These are phyloP conservation scores for Bombylius major DNA, from an alignment of 2,888 invertebrate genomes.

Conservation along the genomic window DNA sequence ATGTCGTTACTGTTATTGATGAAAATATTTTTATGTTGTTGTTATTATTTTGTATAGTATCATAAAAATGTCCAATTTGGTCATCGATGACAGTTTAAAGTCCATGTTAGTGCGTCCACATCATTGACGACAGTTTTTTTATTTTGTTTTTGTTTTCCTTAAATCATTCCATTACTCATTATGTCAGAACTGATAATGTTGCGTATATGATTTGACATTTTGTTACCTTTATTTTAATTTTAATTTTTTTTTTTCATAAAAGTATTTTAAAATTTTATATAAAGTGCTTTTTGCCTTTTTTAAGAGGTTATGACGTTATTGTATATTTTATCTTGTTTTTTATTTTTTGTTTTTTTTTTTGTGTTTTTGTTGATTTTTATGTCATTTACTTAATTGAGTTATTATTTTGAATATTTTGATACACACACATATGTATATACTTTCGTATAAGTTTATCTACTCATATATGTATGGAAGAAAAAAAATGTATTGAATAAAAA, in stretches of 20 bases:
- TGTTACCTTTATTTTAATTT: neutral
- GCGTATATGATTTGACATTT: conserved; percentile 20
- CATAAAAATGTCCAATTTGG: neutral
- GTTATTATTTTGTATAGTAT: no score
- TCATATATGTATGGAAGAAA: no score
- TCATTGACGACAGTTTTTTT: neutral
- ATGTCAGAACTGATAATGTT: conserved; percentile 37
- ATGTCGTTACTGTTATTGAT: no score
- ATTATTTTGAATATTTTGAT: neutral
- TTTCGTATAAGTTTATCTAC: no score
- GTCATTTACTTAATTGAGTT: conserved; percentile 1
- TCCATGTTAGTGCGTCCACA: neutral
- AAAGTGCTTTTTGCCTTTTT: no score
- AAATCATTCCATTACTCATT: conserved; percentile 29
- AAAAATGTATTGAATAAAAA: no score
- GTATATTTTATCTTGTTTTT: no score
- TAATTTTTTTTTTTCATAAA: no score
- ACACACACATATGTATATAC: no score
- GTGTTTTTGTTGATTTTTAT: neutral
- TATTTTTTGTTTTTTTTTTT: neutral
- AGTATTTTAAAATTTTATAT: no score
- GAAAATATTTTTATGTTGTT: no score
- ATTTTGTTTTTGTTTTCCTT: neutral
- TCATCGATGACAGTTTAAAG: neutral
- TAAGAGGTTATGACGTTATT: no score